A percentile compares a stretch with the other conserved stretches of the same genome.
Evolutionary conservation across 2,113 vertebrate species (phyloP).

Genomic region (Bambusicola thoracicus): DNA sequence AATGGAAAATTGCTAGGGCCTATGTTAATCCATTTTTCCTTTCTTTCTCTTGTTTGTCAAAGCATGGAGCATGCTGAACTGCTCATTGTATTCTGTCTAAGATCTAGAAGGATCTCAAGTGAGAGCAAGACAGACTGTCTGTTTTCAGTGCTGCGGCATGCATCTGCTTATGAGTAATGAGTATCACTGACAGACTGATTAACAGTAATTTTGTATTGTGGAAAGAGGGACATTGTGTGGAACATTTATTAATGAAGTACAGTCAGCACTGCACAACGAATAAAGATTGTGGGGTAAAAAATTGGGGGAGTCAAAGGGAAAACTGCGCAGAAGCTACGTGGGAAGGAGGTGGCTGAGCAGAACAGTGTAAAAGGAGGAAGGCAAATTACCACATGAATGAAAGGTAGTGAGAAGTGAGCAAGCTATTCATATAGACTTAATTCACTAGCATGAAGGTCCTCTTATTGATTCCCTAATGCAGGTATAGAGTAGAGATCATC

Average conservation of each 20-base stretch:
- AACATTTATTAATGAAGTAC: constrained; percentile 31
- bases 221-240: background rate
- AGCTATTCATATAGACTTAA: background rate
- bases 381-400: background rate
- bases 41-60: background rate
- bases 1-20: background rate
- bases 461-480: background rate
- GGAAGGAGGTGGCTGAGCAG: background rate
- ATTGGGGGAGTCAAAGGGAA: background rate
- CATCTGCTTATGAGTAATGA: constrained; percentile 49
- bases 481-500: background rate
- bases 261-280: background rate
- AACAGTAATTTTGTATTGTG: background rate
- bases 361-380: background rate
- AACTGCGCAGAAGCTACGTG: background rate
- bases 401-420: background rate
- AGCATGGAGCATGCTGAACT: background rate
- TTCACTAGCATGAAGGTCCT: background rate
- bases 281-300: background rate
- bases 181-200: background rate
- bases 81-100: constrained; percentile 19
- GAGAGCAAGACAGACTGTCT: constrained; percentile 62
- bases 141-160: background rate
- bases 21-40: background rate
- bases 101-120: constrained; percentile 16